Evolutionary conservation across 2,888 invertebrate genomes (phyloP).

Genomic region (Cephus pulcher): DNA sequence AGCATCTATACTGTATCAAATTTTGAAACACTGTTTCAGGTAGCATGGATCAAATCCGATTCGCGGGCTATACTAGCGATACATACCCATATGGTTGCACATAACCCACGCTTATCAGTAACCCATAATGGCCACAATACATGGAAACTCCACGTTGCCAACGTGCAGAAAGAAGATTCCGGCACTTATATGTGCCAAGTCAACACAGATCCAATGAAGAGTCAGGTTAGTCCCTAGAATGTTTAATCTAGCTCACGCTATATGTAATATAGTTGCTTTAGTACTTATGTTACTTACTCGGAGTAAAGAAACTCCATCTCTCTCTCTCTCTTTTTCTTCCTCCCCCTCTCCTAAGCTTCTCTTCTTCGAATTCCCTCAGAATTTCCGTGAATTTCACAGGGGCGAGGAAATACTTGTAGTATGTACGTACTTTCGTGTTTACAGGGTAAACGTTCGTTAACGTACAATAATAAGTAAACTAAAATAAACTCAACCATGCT

Average conservation of each 20-base stretch:
- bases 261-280: neutral
- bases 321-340: neutral
- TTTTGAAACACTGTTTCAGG: slow-evolving; percentile 68
- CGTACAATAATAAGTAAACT: neutral
- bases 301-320: neutral
- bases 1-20: neutral
- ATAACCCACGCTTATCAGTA: slow-evolving; percentile 87
- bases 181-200: slow-evolving; percentile 96
- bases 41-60: slow-evolving; percentile 94
- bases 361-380: neutral
- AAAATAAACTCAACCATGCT: neutral
- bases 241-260: neutral
- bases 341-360: neutral
- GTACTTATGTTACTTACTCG: neutral
- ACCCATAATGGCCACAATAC: slow-evolving; percentile 94
- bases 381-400: neutral
- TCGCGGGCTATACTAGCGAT: slow-evolving; percentile 90
- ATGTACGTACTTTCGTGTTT: neutral
- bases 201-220: slow-evolving; percentile 91
- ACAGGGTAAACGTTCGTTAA: neutral
- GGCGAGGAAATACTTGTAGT: neutral
- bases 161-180: slow-evolving; percentile 90
- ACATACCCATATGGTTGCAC: slow-evolving; percentile 89
- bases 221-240: slow-evolving; percentile 74
- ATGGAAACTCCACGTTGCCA: slow-evolving; percentile 91